Conservation (phyloP, 2,888 invertebrate species). For the Nomada lathburiana region DNA sequence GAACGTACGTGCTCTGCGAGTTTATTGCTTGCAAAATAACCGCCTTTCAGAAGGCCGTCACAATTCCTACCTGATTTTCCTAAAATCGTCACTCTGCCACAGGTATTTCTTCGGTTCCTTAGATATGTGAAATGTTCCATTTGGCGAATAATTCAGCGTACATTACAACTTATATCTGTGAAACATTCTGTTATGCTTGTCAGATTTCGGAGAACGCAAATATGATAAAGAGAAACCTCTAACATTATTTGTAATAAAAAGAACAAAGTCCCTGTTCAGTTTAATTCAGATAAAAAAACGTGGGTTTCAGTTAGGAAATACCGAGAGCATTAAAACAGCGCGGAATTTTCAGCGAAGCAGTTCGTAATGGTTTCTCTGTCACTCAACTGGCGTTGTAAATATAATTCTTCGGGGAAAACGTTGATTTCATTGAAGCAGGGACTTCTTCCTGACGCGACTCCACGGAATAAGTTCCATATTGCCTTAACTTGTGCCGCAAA, state of each 20-base stretch:
- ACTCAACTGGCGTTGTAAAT: not conserved
- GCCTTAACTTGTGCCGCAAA: conserved; percentile 10
- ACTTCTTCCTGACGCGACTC: not conserved
- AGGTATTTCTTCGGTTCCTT: not conserved
- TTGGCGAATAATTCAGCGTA: not conserved
- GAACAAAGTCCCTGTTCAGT: not conserved
- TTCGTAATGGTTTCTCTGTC: not conserved
- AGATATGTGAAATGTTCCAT: not conserved
- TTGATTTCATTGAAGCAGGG: conserved; percentile 3
- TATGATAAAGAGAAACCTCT: not conserved
- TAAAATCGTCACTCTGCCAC: not conserved
- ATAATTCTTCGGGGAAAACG: not conserved
- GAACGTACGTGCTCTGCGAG: conserved; percentile 38
- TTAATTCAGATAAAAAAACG: not conserved
- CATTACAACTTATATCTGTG: not conserved
- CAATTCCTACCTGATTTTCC: not conserved
- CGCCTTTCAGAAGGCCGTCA: conserved; percentile 28
- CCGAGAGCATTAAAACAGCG: not conserved
- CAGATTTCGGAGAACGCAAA: not conserved
- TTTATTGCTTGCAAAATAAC: conserved; percentile 43
- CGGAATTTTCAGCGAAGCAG: not conserved
- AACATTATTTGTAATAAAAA: not conserved
- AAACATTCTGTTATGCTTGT: not conserved
- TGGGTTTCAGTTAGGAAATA: conserved; percentile 1
- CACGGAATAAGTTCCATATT: conserved; percentile 16